Base-by-base conservation (phyloP, 2,113 vertebrate genomes). In the Gallinago paraguaiae region DNA sequence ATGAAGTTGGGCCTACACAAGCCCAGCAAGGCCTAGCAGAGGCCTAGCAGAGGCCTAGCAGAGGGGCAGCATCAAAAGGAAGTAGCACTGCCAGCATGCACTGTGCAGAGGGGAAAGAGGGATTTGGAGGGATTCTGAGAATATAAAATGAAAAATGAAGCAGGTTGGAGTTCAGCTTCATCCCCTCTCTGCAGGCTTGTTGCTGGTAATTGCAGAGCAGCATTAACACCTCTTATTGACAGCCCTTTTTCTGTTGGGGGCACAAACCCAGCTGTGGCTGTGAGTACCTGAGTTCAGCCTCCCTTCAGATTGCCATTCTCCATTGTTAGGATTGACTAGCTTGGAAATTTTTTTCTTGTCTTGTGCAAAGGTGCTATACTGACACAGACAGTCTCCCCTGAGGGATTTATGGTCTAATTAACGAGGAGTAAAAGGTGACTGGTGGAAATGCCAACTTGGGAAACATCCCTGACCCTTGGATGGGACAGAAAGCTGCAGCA, bases 381-480 rank as follows among this genome's bases (percentile, higher is more conserved):
- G 93, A 76, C 57, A 71, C 45, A 92, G 81, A 75, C 53, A 69
- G 39, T 92, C 71, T 76, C 69, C 37, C 41, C 41, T 50, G n/a
- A 69, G 59, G 70, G 85, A 50, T 54, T 89, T 57, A 24, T 5
- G 45, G 63, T 53, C 31, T 77, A 41, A 92, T 79, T 77, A 91
- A 72, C 45, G 30, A 65, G 30, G n/a, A 67, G 16, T 67, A 59
- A 90, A 94, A 54, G 57, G 81, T 72, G 65, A 27, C 35, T 69
- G 75, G 22, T 88, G n/a, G 30, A 91, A 95, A 93, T 68, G 64
- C 20, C 53, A 71, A n/a, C 35, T 56, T 4, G 19, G 46, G 35
- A 30, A 53, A 39, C 33, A 59, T 39, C 48, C 30, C 23, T 14
- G 64, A 84, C 43, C 6, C 19, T n/a, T 56, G 51, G 27, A 8